phyloP scores from a whole-genome alignment of 2,888 invertebrate genomes.

The Podabrus alpinus region DNA sequence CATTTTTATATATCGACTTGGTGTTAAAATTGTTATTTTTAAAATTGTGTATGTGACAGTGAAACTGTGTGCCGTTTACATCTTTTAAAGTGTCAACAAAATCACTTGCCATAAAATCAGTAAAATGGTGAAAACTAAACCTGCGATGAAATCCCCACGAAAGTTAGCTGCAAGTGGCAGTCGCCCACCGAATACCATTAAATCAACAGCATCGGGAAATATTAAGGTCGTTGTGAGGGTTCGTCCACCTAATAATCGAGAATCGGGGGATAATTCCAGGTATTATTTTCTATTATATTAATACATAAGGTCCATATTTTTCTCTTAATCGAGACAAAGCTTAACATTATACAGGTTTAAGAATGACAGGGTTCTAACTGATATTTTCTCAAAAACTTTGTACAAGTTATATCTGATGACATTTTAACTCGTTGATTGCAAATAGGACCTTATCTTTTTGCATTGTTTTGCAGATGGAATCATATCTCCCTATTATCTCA shows the following conservation, averaged over 20 bases:
- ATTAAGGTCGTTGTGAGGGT: slow-evolving; percentile 85
- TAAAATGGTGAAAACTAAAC: background rate
- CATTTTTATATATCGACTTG: background rate
- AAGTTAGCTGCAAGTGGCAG: background rate
- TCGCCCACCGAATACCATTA: background rate
- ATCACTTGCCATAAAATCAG: background rate
- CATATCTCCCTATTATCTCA: too few relatives aligned
- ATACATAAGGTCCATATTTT: too few relatives aligned
- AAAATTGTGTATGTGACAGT: background rate
- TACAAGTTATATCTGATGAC: too few relatives aligned
- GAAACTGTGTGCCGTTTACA: background rate
- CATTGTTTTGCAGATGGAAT: too few relatives aligned
- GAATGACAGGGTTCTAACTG: too few relatives aligned
- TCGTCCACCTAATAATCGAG: slow-evolving; percentile 75
- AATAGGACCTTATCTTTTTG: too few relatives aligned
- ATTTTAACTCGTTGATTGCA: too few relatives aligned
- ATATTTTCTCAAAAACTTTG: too few relatives aligned
- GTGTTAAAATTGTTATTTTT: background rate
- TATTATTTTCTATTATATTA: too few relatives aligned
- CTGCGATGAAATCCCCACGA: background rate
- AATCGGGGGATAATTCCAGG: slow-evolving; percentile 56
- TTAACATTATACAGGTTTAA: too few relatives aligned
- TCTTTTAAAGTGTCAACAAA: background rate
- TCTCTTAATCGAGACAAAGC: too few relatives aligned
- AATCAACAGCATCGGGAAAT: slow-evolving; percentile 52